These are phyloP conservation scores for Hermodice carunculata DNA, from an alignment of 2,888 invertebrate species.

Conservation along the genomic window DNA sequence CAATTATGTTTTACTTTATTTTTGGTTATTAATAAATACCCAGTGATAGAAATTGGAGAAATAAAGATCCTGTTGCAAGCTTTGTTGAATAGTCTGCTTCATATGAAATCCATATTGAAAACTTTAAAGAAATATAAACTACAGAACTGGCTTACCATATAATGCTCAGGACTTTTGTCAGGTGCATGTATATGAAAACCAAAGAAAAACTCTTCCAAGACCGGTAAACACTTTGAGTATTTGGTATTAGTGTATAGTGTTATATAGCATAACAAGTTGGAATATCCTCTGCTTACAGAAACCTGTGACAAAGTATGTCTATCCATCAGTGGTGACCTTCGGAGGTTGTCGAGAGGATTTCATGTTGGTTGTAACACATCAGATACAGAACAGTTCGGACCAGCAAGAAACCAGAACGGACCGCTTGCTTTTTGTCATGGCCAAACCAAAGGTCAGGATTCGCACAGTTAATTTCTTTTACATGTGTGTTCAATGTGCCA, in stretches of 20 bases:
- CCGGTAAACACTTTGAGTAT: not conserved
- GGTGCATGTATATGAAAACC: not conserved
- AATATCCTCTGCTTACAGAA: constrained; percentile 62
- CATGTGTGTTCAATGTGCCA: too few relatives aligned
- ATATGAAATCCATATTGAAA: too few relatives aligned
- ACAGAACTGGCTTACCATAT: too few relatives aligned
- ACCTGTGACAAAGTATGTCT: constrained; percentile 82
- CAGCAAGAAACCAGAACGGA: constrained; percentile 20
- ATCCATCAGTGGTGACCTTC: constrained; percentile 91
- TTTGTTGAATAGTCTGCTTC: too few relatives aligned
- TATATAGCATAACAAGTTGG: too few relatives aligned
- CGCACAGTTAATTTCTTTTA: not conserved
- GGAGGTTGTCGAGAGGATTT: constrained; percentile 97
- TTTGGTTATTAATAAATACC: too few relatives aligned
- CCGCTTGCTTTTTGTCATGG: constrained; percentile 35
- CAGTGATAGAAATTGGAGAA: too few relatives aligned
- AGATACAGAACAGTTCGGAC: too few relatives aligned
- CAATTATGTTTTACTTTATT: too few relatives aligned
- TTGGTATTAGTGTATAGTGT: not conserved
- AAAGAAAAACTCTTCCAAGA: not conserved
- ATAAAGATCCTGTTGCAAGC: too few relatives aligned
- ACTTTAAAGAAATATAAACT: too few relatives aligned
- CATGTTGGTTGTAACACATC: constrained; percentile 82
- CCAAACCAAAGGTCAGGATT: constrained; percentile 39
- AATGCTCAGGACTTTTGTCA: too few relatives aligned